A percentile compares a stretch with the other conserved stretches of the same genome.
These are phyloP conservation scores for Hybognathus amarus DNA, from an alignment of 2,797 vertebrate genomes.

Conservation along the genomic window DNA sequence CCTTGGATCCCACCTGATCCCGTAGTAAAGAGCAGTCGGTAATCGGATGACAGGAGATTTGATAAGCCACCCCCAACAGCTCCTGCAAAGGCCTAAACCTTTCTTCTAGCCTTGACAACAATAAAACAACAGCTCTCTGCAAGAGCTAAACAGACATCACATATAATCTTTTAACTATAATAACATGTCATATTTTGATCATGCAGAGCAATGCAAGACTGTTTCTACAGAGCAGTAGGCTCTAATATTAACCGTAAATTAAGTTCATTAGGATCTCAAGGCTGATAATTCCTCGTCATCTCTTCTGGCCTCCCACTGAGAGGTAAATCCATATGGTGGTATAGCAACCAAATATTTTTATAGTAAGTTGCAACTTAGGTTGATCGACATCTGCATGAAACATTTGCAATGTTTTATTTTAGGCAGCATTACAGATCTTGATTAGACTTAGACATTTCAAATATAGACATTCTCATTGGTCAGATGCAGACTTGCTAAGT, in stretches of 20 bases:
- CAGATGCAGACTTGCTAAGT: background rate
- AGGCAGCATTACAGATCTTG: background rate
- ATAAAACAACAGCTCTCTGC: constrained; percentile 1
- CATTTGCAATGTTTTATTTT: background rate
- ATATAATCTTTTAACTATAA: background rate
- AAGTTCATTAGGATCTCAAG: constrained; percentile 10
- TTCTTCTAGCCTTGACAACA: constrained; percentile 1
- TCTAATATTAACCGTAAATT: background rate
- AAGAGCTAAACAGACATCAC: background rate
- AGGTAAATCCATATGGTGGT: background rate
- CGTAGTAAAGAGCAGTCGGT: constrained; percentile 69
- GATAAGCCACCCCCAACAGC: constrained; percentile 62
- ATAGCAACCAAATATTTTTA: background rate
- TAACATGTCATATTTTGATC: background rate
- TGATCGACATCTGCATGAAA: background rate
- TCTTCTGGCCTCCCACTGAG: background rate
- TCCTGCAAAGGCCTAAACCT: constrained; percentile 66
- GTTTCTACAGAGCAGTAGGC: background rate
- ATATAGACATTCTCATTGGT: background rate
- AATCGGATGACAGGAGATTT: constrained; percentile 81
- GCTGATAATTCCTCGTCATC: background rate
- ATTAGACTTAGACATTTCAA: background rate
- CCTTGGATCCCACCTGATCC: constrained; percentile 64
- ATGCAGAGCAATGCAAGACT: background rate
- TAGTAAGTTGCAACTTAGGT: background rate